Base-by-base conservation (phyloP, 2,888 invertebrate species). In the Syritta pipiens region DNA sequence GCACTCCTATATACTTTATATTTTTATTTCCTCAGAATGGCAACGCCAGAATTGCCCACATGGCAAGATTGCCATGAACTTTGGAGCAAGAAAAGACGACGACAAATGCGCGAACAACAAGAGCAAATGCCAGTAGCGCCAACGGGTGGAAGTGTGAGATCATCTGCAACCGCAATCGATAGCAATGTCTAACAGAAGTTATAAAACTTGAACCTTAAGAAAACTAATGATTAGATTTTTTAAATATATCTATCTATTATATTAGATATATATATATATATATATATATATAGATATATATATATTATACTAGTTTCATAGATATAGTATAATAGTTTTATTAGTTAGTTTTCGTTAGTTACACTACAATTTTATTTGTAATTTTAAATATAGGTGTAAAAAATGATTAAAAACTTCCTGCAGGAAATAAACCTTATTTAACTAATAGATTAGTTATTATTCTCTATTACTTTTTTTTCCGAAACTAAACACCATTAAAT, bases 11-110 rank as follows among this genome's bases (percentile, higher is more conserved):
- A n/a, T n/a, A n/a, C n/a, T n/a, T n/a, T n/a, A 12, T 20, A 28
- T 22, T 30, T 46, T 14, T 4, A 12, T 30, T 75, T 82, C 84
- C 88, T 32, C 87, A 96, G 96, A 89, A 95, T 96, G 93, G 91
- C 93, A 51, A 93, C 93, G 0, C 95, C 96, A 0, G 93, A 93
- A 88, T 90, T 99, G 82, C 98, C 98, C 0, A 96, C 94, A 24
- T 96, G 96, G 94, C 98, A 99, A 89, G 99, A 99, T 90, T 99
- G 99, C 88, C 99, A 99, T 90, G 99, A 99, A 89, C 91, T 99
- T 86, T 99, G 99, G 98, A 97, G 97, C 85, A 99, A 99, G 89
- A 96, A 96, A 87, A 93, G 97, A n/a, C 93, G 97, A 83, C 91
- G 93, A 24, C 95, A 95, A 87, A 91, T 95, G 86, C 91, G 95